These are phyloP conservation scores for Astreopora myriophthalma DNA, from an alignment of 64 coral and sea anemone species.

Conservation along the genomic window DNA sequence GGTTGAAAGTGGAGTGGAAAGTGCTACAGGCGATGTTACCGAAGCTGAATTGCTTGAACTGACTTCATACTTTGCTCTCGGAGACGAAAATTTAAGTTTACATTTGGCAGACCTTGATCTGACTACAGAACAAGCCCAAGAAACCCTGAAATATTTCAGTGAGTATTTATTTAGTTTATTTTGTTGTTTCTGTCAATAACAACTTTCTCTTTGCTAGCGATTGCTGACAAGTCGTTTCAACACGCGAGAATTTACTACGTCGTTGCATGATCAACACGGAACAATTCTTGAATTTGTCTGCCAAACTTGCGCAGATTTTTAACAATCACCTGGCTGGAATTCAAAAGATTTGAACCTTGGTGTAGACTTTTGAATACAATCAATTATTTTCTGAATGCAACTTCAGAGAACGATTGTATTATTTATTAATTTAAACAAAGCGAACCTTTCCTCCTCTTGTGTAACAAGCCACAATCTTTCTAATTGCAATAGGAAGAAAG, in stretches of 20 bases:
- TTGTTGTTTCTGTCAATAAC: background rate
- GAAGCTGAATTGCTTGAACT: slow-evolving; percentile 4
- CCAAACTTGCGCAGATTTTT: background rate
- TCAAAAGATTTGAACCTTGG: background rate
- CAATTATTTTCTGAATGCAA: background rate
- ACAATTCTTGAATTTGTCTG: background rate
- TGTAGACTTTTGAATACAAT: background rate
- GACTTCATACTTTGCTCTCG: background rate
- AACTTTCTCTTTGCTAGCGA: background rate
- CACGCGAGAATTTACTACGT: too few relatives aligned
- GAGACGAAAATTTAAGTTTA: background rate
- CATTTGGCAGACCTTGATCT: slow-evolving; percentile 51
- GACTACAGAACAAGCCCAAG: slow-evolving; percentile 62
- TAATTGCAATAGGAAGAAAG: background rate
- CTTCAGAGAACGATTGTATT: background rate
- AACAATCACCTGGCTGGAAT: background rate
- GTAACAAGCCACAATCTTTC: background rate
- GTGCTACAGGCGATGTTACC: slow-evolving; percentile 44
- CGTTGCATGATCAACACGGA: background rate
- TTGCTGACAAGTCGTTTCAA: background rate
- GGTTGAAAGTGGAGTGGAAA: slow-evolving; percentile 72
- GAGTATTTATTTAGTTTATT: slow-evolving; percentile 2
- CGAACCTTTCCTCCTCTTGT: background rate
- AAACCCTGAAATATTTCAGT: slow-evolving; percentile 78
- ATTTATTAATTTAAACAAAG: background rate